Evolutionary conservation across 2,888 invertebrate species (phyloP).

Genomic region (Embidobia sp.): DNA sequence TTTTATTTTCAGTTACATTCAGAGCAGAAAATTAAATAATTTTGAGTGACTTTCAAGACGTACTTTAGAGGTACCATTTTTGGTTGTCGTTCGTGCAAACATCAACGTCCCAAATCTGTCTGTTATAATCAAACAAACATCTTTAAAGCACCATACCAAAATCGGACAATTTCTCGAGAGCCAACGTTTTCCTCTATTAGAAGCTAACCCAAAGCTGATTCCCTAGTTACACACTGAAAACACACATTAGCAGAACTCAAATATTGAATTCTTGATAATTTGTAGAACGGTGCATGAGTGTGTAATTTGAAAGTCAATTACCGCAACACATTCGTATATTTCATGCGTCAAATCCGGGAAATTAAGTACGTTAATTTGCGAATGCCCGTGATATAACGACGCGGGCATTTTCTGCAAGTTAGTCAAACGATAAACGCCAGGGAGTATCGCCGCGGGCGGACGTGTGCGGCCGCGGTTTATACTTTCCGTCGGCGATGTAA

Average conservation of each 20-base stretch:
- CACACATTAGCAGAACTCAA: neutral
- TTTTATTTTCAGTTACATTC: no score
- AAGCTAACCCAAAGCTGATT: no score
- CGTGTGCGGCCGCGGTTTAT: constrained; percentile 18
- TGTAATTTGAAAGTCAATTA: constrained; percentile 35
- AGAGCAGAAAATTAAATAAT: no score
- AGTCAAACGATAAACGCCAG: constrained; percentile 17
- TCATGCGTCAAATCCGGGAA: constrained; percentile 16
- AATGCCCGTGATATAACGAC: constrained; percentile 28
- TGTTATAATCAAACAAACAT: no score
- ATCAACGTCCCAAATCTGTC: no score
- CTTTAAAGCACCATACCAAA: no score
- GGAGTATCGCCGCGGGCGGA: constrained; percentile 15
- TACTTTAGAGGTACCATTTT: no score
- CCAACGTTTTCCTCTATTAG: no score
- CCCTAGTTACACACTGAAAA: neutral
- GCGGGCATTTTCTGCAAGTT: constrained; percentile 12
- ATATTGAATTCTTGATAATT: constrained; percentile 20
- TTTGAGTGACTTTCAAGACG: no score
- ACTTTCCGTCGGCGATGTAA: constrained; percentile 34
- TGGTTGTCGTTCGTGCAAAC: no score
- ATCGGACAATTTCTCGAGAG: no score
- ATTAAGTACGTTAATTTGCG: constrained; percentile 31
- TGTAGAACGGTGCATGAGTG: constrained; percentile 5
- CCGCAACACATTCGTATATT: constrained; percentile 6